phyloP scores from a whole-genome alignment of 2,888 invertebrate genomes.

The Emmelina monodactyla region DNA sequence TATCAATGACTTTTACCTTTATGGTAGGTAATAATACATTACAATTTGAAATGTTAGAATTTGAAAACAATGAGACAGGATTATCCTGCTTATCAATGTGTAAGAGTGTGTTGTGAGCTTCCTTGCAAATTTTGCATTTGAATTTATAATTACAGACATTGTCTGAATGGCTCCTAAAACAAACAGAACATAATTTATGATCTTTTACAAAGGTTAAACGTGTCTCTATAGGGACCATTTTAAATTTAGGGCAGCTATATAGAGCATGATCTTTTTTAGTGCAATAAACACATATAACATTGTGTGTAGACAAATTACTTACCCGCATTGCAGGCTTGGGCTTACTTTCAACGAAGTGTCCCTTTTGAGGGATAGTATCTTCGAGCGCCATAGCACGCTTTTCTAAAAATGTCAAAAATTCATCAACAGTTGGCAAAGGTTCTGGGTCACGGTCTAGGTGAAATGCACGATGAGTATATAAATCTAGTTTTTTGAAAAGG shows the following conservation, averaged over 20 bases:
- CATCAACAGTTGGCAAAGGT: no score
- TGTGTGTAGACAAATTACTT: no score
- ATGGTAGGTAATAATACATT: slow-evolving; percentile 13
- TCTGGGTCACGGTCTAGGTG: no score
- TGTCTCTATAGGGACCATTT: slow-evolving; percentile 4
- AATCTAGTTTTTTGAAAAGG: slow-evolving; percentile 7
- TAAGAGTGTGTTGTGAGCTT: slow-evolving; percentile 5
- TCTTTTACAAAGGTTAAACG: slow-evolving; percentile 6
- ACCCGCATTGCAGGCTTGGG: no score
- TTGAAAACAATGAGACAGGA: slow-evolving; percentile 8
- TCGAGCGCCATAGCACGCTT: no score
- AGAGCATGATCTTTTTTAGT: slow-evolving; percentile 7
- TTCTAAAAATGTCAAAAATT: no score
- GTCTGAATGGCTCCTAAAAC: slow-evolving; percentile 10
- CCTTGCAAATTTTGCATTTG: slow-evolving; percentile 13
- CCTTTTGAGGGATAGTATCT: no score
- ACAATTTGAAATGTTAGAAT: slow-evolving; percentile 1
- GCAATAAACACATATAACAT: slow-evolving; percentile 7
- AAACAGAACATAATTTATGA: slow-evolving; percentile 9
- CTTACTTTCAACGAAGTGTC: no score
- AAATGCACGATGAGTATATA: slow-evolving; percentile 6
- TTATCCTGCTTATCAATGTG: slow-evolving; percentile 3
- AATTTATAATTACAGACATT: slow-evolving; percentile 10
- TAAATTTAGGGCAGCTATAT: slow-evolving; percentile 8
- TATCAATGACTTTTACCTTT: slow-evolving; percentile 9